Conservation (phyloP, 2,797 vertebrate genomes). For the Hapalemur alaotrensis region DNA sequence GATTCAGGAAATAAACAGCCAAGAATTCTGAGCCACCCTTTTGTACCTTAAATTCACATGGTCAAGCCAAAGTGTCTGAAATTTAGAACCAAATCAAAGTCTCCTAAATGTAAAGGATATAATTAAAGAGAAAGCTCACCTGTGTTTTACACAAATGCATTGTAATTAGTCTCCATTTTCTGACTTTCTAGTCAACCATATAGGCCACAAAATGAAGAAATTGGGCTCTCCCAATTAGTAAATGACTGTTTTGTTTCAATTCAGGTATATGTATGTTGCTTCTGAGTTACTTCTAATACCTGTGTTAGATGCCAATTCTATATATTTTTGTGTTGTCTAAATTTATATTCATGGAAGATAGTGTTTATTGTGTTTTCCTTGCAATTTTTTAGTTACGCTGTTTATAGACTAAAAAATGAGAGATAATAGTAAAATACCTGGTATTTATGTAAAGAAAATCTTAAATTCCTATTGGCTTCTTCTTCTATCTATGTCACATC, state of each 20-base stretch:
- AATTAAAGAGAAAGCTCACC: slow-evolving; percentile 41
- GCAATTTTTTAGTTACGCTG: background rate
- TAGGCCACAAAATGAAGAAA: background rate
- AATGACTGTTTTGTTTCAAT: background rate
- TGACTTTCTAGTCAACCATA: background rate
- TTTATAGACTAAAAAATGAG: background rate
- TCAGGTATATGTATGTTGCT: background rate
- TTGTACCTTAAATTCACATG: slow-evolving; percentile 22
- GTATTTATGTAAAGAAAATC: background rate
- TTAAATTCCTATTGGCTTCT: background rate
- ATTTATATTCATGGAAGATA: background rate
- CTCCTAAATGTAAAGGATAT: slow-evolving; percentile 8
- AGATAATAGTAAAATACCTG: slow-evolving; percentile 24
- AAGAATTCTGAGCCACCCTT: slow-evolving; percentile 37
- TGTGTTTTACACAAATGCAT: slow-evolving; percentile 11
- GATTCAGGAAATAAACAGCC: slow-evolving; percentile 58
- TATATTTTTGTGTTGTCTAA: background rate
- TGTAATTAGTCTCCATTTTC: background rate
- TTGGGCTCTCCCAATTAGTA: background rate
- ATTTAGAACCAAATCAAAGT: slow-evolving; percentile 25
- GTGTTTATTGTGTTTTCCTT: slow-evolving; percentile 9
- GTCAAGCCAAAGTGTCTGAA: slow-evolving; percentile 45
- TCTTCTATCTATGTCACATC: background rate
- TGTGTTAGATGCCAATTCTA: background rate
- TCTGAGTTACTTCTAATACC: background rate